phyloP scores from a whole-genome alignment of 2,797 vertebrate species.

The Clarias fuscus region DNA sequence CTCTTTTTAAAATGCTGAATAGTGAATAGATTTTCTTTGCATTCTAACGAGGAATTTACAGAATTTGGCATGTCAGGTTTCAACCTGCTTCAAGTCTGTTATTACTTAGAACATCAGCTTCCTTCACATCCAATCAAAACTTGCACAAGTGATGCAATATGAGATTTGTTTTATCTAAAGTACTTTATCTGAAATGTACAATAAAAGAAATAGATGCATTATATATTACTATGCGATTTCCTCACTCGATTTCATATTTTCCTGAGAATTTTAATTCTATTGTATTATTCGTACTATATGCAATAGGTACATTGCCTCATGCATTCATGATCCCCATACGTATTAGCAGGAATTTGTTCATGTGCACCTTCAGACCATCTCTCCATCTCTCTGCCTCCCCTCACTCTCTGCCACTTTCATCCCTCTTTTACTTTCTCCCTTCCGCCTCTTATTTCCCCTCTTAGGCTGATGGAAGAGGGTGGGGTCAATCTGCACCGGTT shows the following conservation, averaged over 20 bases:
- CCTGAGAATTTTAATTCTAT: background rate
- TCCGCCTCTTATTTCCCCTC: slow-evolving; percentile 63
- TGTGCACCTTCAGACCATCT: background rate
- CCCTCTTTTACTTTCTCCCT: slow-evolving; percentile 59
- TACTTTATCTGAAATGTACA: background rate
- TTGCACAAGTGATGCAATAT: background rate
- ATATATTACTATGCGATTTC: background rate
- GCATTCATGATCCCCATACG: background rate
- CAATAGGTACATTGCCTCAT: background rate
- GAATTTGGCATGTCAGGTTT: background rate
- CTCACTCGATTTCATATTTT: background rate
- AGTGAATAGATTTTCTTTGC: background rate
- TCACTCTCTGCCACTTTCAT: slow-evolving; percentile 50
- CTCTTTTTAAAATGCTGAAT: background rate
- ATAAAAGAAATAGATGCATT: background rate
- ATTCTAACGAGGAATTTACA: background rate
- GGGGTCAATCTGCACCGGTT: slow-evolving; percentile 87
- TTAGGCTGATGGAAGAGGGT: slow-evolving; percentile 76
- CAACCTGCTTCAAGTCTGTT: background rate
- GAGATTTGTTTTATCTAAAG: background rate
- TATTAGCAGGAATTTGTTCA: background rate
- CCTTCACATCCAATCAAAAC: background rate
- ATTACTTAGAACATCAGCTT: background rate
- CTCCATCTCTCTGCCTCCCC: slow-evolving; percentile 23
- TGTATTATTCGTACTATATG: background rate